Conservation (phyloP, 2,797 vertebrate genomes). For the Furcifer pardalis region DNA sequence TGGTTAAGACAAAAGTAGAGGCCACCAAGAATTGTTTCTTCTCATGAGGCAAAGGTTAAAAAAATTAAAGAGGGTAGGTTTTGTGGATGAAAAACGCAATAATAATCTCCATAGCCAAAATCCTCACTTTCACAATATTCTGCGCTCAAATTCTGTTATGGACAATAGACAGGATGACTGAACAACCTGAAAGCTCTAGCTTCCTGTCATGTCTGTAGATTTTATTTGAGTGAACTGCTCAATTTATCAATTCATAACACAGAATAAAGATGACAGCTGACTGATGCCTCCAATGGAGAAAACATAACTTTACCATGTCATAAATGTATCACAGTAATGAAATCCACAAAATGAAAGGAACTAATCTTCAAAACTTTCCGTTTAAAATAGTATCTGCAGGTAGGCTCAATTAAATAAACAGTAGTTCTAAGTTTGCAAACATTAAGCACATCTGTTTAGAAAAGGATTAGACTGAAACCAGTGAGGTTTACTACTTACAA, state of each 20-base stretch:
- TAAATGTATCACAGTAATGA: background rate
- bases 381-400: background rate
- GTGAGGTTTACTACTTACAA: background rate
- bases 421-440: background rate
- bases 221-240: too few species aligned
- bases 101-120: background rate
- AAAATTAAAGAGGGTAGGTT: too few species aligned
- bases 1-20: background rate
- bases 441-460: background rate
- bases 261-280: background rate
- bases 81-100: background rate
- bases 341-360: background rate
- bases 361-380: background rate
- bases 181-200: background rate
- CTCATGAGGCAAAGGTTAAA: too few species aligned
- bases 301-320: background rate
- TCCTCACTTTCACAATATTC: background rate
- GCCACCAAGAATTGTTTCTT: slow-evolving; percentile 20
- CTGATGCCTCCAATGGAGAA: background rate
- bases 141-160: background rate
- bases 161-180: background rate
- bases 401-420: background rate
- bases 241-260: too few species aligned
- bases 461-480: background rate
- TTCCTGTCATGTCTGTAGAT: background rate